These are phyloP conservation scores for Perognathus longimembris DNA, from an alignment of 2,113 vertebrate species.

Conservation along the genomic window DNA sequence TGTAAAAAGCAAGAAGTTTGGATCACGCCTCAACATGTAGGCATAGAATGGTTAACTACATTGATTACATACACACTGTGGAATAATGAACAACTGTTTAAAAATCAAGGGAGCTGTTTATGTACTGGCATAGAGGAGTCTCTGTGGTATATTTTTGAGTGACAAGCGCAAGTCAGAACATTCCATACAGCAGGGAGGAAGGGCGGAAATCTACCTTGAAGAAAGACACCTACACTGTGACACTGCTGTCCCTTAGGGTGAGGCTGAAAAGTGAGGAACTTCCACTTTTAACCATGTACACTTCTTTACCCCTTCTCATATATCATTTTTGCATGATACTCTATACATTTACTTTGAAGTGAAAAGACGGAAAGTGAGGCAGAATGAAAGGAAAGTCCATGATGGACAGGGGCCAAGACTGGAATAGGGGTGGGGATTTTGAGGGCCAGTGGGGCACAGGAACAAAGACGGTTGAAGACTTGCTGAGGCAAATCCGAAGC, in stretches of 20 bases:
- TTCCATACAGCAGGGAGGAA: neutral
- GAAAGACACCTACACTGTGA: neutral
- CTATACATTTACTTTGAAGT: neutral
- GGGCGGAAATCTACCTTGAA: neutral
- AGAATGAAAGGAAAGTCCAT: neutral
- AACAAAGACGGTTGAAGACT: neutral
- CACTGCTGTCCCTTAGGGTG: neutral
- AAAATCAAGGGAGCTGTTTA: neutral
- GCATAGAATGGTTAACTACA: neutral
- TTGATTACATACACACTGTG: neutral
- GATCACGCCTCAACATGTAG: neutral
- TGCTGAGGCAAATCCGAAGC: neutral
- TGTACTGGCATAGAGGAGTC: neutral
- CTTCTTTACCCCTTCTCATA: neutral
- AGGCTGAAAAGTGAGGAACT: neutral
- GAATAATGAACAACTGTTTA: slow-evolving; percentile 16
- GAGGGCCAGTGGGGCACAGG: neutral
- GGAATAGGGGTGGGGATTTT: neutral
- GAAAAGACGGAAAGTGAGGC: neutral
- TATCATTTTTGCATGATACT: neutral
- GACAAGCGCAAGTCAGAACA: neutral
- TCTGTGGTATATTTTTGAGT: neutral
- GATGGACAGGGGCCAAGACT: neutral
- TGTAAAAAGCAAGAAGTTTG: neutral
- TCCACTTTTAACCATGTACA: neutral